Evolutionary conservation across 2,797 vertebrate genomes (phyloP).

Genomic region (Crenuchus spilurus): DNA sequence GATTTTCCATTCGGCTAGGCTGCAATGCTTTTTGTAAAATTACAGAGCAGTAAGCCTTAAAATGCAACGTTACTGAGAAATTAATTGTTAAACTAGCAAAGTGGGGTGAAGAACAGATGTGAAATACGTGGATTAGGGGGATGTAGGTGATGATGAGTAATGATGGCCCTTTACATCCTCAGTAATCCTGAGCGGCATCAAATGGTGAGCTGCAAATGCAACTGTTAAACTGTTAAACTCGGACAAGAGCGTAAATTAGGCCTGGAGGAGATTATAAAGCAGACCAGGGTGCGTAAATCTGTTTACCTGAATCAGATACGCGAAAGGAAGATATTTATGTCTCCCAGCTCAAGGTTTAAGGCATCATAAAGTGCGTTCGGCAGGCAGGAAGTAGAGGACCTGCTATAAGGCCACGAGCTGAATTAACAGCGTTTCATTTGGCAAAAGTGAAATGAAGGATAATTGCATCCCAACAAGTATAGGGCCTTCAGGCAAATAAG

Average conservation of each 20-base stretch:
- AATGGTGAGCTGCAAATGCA: conserved; percentile 37
- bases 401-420: background rate
- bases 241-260: conserved; percentile 55
- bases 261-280: conserved; percentile 50
- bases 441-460: background rate
- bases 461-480: background rate
- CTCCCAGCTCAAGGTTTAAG: background rate
- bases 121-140: background rate
- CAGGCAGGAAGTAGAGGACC: background rate
- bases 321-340: conserved; percentile 32
- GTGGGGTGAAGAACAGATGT: background rate
- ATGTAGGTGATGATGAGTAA: conserved; percentile 49
- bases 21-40: no score
- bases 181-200: conserved; percentile 47
- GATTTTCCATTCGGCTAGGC: no score
- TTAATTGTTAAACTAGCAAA: no score
- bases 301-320: conserved; percentile 25
- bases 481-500: background rate
- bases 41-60: no score
- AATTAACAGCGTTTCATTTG: conserved; percentile 18
- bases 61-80: no score
- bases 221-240: conserved; percentile 50
- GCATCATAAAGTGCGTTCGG: background rate
- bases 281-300: conserved; percentile 52
- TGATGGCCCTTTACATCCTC: conserved; percentile 46